Evolutionary conservation across 1,140 invertebrate species (phyloP), one percentile per base, ranked within the genome.

Genomic region (Panagrolaimus sp.): DNA sequence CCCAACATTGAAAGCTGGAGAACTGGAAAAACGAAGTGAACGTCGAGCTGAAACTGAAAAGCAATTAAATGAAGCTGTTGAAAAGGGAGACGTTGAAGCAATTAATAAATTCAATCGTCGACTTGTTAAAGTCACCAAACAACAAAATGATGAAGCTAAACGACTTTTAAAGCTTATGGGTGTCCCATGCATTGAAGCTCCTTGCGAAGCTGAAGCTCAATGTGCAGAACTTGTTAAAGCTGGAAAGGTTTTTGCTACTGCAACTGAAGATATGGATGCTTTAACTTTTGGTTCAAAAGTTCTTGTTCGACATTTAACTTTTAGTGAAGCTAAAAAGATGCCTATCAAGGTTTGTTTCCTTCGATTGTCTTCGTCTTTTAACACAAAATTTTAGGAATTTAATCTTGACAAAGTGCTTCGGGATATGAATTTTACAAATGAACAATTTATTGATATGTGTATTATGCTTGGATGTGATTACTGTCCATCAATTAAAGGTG

Each of bases 191-290:
- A 88, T 98, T 47, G 91, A 95, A 75, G 89, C 96, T 9, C 96
- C 96, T 0, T 96, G 94, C 86, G 96, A 99, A 86, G 96, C 96
- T 10, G 96, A 99, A 85, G 96, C 96, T 0, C 96, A 99, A 81
- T 99, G 96, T 87, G 94, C 95, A 15, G 91, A 90, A 26, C 82
- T 99, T 73, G 94, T 92, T 0, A 95, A 94, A 85, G 75, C 89
- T 15, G 93, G 92, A 15, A 94, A 96, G 86, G 93, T 97, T 0
- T 98, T 88, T 84, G 96, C 91, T 1, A 91, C 92, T 10, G 96
- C 95, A 0, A 99, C 96, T 1, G 96, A 99, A 84, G 96, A 99
- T 89, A 71, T 99, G 96, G 96, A 99, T 85, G 93, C 93, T 0
- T 86, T 99, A 4, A 98, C 96, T 0, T 99, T 99, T 86, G 96